Conservation (phyloP, 2,797 vertebrate species). For the Uromys caudimaculatus region DNA sequence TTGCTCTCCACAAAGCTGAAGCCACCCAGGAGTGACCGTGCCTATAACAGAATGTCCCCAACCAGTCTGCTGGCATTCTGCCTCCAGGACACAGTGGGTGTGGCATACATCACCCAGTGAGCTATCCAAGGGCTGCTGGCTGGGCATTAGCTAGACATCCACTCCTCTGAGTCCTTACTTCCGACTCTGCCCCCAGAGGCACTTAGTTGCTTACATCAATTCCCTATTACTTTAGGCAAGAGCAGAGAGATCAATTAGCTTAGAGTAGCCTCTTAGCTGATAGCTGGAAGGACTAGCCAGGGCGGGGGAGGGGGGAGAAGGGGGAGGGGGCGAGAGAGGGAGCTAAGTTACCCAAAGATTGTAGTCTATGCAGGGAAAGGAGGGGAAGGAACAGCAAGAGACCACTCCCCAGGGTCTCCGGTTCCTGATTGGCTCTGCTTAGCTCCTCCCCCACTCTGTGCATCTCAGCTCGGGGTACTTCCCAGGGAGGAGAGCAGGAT, state of each 20-base stretch:
- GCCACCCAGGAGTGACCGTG: background rate
- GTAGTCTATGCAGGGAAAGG: background rate
- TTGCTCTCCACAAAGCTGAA: conserved; percentile 30
- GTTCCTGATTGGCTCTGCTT: background rate
- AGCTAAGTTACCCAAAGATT: background rate
- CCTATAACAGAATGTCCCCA: background rate
- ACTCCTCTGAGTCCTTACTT: background rate
- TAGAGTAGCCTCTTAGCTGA: conserved; percentile 71
- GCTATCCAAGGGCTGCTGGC: background rate
- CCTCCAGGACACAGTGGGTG: background rate
- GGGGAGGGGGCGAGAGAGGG: background rate
- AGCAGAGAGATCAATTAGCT: conserved; percentile 78
- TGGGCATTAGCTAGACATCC: background rate
- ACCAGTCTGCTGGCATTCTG: background rate
- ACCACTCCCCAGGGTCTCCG: background rate
- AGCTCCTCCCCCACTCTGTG: background rate
- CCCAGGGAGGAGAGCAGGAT: background rate
- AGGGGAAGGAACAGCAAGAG: no score
- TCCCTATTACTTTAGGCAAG: conserved; percentile 79
- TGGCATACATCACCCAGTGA: background rate
- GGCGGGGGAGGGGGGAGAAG: background rate
- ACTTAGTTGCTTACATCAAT: conserved; percentile 75
- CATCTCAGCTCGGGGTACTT: background rate
- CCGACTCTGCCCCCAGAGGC: conserved; percentile 61
- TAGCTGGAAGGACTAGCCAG: background rate